phyloP scores from a whole-genome alignment of 2,888 invertebrate species.

The Mimas tiliae region DNA sequence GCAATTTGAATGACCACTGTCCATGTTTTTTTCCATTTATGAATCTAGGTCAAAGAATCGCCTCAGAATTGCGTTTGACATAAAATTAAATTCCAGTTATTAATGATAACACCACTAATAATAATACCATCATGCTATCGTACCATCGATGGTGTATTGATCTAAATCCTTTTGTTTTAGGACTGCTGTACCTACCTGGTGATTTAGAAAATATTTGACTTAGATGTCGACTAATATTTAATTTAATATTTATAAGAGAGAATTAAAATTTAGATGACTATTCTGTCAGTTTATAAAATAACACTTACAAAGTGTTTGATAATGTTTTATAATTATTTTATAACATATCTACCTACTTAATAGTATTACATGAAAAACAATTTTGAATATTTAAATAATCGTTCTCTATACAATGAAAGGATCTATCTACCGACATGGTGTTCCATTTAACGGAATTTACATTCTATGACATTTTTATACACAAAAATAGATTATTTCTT shows the following conservation, averaged over 20 bases:
- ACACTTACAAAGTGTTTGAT: background rate
- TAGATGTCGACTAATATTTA: background rate
- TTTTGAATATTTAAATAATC: background rate
- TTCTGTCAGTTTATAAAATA: background rate
- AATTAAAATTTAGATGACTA: background rate
- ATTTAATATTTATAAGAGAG: background rate
- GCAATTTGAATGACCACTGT: background rate
- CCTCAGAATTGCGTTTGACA: no score
- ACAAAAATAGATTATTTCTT: conserved; percentile 54
- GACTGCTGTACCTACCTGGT: background rate
- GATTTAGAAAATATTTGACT: background rate
- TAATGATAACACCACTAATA: no score
- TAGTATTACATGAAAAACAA: background rate
- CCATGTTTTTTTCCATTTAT: background rate
- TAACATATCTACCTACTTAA: background rate
- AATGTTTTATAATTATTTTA: background rate
- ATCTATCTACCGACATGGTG: conserved; percentile 43
- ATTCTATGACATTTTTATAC: conserved; percentile 40
- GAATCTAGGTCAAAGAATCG: no score
- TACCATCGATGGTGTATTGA: background rate
- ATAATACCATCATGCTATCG: background rate
- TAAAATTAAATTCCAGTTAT: no score
- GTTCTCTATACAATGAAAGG: conserved; percentile 26
- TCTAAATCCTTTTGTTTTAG: background rate
- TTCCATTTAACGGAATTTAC: conserved; percentile 41